Evolutionary conservation across 2,797 vertebrate species (phyloP).

Genomic region (Ptychobarbus kaznakovi): DNA sequence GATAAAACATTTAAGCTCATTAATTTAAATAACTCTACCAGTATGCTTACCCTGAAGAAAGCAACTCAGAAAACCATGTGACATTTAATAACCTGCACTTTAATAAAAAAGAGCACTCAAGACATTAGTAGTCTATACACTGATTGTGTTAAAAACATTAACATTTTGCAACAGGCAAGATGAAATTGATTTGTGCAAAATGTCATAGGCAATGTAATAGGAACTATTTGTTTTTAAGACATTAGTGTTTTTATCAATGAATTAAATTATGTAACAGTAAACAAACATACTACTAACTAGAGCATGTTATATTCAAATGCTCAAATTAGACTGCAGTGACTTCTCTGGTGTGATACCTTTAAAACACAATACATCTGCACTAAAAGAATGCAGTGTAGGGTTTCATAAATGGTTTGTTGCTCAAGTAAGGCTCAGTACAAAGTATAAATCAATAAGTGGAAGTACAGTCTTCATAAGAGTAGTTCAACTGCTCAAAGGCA

Average conservation of each 20-base stretch:
- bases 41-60: neutral
- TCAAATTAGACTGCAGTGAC: neutral
- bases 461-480: neutral
- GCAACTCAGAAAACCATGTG: neutral
- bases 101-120: constrained; percentile 59
- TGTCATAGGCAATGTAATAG: neutral
- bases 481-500: neutral
- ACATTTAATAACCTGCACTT: constrained; percentile 38
- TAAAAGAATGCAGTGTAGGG: neutral
- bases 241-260: constrained; percentile 23
- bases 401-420: neutral
- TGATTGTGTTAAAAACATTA: constrained; percentile 19
- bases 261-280: neutral
- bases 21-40: neutral
- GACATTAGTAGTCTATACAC: constrained; percentile 59
- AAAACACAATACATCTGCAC: neutral
- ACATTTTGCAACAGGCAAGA: constrained; percentile 19
- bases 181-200: constrained; percentile 4
- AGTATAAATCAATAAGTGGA: neutral
- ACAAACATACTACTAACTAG: neutral
- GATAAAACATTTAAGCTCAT: neutral
- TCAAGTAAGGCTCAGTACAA: neutral
- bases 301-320: neutral
- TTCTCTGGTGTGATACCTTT: neutral
- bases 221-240: neutral